Evolutionary conservation across 2,888 invertebrate genomes (phyloP), one percentile per base, ranked within the genome.

Genomic region (Cheilosia scutellata): DNA sequence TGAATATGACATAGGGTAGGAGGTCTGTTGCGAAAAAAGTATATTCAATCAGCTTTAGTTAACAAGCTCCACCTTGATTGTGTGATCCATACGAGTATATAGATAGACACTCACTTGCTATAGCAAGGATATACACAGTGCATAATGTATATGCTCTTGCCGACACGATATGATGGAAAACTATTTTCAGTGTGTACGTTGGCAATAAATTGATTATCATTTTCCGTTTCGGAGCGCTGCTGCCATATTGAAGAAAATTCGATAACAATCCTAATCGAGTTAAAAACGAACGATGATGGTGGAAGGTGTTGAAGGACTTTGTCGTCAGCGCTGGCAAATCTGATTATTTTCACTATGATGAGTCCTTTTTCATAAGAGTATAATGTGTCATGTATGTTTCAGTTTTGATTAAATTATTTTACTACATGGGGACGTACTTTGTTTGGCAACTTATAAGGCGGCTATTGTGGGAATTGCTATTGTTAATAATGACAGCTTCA

Each of bases 181-280:
- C 71, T 77, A 31, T 57, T 77, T 47, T 44, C 29, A 60, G 29
- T 58, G 9, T 27, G 33, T 29, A 42, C 20, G 68, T 71, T 71
- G 47, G 71, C 44, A 75, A 65, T 75, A 84, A 84, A 75, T 75
- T 84, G 60, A 84, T 84, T 84, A 80, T 75, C 53, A 77, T 75
- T 79, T 79, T 75, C 70, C 55, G 63, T 79, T 80, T 84, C 40
- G 75, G 65, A 75, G 70, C 42, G 31, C 42, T 25, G 25, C 11
- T 25, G 25, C 7, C 20, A 20, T 51, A 51, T 42, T 63, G 47
- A 47, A n/a, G 71, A 66, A 79, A 71, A 84, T 76, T 84, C 79
- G 71, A 84, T 84, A 80, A 76, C 60, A 80, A 75, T 71, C 60
- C 70, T 80, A 80, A 84, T 84, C 58, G 65, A 71, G 84, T 84